Base-by-base conservation (phyloP, 2,888 invertebrate genomes). In the Caenorhabditis virilis region DNA sequence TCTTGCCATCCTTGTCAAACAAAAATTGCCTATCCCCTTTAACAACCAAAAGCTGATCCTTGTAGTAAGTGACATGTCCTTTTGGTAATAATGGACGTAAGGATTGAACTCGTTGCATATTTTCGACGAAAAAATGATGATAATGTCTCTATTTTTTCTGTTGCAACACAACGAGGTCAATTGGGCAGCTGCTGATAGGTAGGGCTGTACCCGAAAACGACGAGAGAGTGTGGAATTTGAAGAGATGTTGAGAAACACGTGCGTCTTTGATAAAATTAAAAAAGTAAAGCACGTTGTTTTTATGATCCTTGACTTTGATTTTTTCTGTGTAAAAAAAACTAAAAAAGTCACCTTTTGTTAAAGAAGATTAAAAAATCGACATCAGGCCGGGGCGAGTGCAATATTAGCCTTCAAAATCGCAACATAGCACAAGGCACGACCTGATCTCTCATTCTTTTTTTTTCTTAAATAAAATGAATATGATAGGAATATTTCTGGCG, bases 31-130 rank as follows among this genome's bases (percentile, higher is more conserved):
- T 53, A 45, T 74, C 62, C 23, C 77, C 74, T 13, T 56, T 58
- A 80, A 91, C 89, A 0, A 97, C 86, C 7, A 93, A 86, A 39
- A 97, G 13, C 20, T 69, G 70, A 55, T 72, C 65, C 25, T 71
- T 70, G 47, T 73, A 73, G 50, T 63, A 71, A 11, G 68, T 63
- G 16, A 71, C 64, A 39, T 66, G 60, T 0, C 69, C 68, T 47
- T 72, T 74, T 23, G 80, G 79, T 15, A 80, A 55, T 15, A 78
- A 61, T 18, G 73, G 63, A 1, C 78, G 70, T 9, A 78, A 65
- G 18, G 54, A 36, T 41, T 75, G 68, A n/a, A 78, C 68, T 20
- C 72, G 63, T 50, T 76, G 66, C 78, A 78, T 78, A 1, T 25
- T 39, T n/a, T n/a, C n/a, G n/a, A n/a, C n/a, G 39, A 30, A 30